Evolutionary conservation across 2,797 vertebrate genomes (phyloP).

Genomic region (Otolemur crassicaudatus): DNA sequence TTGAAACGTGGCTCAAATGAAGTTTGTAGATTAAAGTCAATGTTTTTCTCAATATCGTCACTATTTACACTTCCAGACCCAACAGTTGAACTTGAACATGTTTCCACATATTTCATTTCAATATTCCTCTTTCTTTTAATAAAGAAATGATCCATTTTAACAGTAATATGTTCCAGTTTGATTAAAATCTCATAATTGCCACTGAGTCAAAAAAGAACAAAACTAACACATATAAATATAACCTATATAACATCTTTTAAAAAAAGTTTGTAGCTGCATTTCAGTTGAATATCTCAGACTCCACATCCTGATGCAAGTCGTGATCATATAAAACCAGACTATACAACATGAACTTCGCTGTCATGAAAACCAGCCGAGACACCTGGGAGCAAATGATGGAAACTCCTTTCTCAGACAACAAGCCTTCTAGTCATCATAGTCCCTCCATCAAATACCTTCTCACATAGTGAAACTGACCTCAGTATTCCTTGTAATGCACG

Average conservation of each 20-base stretch:
- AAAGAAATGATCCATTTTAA: constrained; percentile 53
- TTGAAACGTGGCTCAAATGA: constrained; percentile 30
- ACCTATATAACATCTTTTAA: not conserved
- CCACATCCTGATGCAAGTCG: not conserved
- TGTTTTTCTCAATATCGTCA: constrained; percentile 37
- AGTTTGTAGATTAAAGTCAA: not conserved
- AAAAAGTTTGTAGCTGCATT: constrained; percentile 27
- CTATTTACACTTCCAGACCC: not conserved
- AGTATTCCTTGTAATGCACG: not conserved
- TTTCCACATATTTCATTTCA: constrained; percentile 37
- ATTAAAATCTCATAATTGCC: constrained; percentile 23
- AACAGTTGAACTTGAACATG: not conserved
- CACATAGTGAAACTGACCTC: not conserved
- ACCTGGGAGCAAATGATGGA: not conserved
- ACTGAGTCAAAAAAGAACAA: not conserved
- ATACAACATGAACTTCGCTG: not conserved
- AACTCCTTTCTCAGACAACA: not conserved
- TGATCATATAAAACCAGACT: not conserved
- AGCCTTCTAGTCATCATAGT: not conserved
- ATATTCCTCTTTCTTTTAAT: constrained; percentile 52
- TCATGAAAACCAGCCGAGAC: constrained; percentile 14
- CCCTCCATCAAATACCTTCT: not conserved
- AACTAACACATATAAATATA: not conserved
- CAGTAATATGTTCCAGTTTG: not conserved
- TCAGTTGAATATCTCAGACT: not conserved